Base-by-base conservation (phyloP, 2,888 invertebrate species). In the Drosophila histrio region DNA sequence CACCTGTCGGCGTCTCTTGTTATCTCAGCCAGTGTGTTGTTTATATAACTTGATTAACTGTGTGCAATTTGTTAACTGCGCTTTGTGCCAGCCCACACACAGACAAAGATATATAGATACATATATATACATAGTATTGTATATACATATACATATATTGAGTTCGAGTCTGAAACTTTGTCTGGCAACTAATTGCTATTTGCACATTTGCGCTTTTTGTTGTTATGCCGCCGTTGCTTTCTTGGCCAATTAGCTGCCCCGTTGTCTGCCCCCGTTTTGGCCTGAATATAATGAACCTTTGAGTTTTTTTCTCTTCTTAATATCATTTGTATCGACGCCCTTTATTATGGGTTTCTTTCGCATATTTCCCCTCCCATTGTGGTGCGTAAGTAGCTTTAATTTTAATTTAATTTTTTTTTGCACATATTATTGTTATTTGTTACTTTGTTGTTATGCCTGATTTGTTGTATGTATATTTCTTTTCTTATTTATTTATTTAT, bases 31-130 rank as follows among this genome's bases (percentile, higher is more conserved):
- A 17, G 9, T 38, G 52, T 34, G n/a, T 28, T 61, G 64, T 72
- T 78, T 78, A 78, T 78, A 69, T 78, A 78, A 77, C 68, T 66
- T 60, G 70, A 43, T 59, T 66, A 77, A 73, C 77, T 70, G 73
- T 70, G 73, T 72, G 72, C 73, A 77, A 77, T 77, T 77, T 76
- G 76, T 63, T 76, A 63, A 60, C 65, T 62, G 53, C 54, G 59
- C 60, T 67, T 67, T 52, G 50, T 59, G 7, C 58, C 58, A 62
- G 62, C 74, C 58, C 60, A 52, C 64, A 60, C 53, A 47, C 24
- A 61, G 9, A 44, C 36, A 36, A 11, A 15, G 21, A 43, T 4
- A 21, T 3, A 2, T n/a, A n/a, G n/a, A 62, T 11, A 47, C 21
- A 41, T 9, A 50, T 15, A 44, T n/a, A 30, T 26, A 36, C 9